These are phyloP conservation scores for Dromas ardeola DNA, from an alignment of 2,113 vertebrate species.

Conservation along the genomic window DNA sequence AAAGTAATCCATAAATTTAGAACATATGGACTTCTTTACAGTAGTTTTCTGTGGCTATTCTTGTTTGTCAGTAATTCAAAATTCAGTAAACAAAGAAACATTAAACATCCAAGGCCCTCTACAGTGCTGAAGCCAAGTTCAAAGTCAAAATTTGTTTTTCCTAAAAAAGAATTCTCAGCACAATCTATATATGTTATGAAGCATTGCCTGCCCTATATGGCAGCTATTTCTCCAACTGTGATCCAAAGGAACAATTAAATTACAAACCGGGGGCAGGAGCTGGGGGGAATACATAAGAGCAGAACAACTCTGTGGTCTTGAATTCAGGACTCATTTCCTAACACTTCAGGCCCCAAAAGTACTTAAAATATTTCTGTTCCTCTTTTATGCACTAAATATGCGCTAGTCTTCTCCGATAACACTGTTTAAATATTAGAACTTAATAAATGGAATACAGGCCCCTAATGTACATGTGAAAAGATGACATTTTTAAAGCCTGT, in stretches of 20 bases:
- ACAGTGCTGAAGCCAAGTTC: background rate
- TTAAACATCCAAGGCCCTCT: background rate
- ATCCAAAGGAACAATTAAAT: background rate
- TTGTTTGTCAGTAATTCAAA: background rate
- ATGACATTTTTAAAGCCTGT: background rate
- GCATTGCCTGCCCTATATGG: background rate
- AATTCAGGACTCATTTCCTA: background rate
- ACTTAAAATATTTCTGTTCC: background rate
- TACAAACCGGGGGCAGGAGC: background rate
- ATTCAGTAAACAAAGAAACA: background rate
- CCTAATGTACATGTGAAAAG: background rate
- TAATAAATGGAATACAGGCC: background rate
- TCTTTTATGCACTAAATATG: background rate
- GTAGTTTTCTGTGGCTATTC: background rate
- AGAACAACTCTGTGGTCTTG: background rate
- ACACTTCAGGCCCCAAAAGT: background rate
- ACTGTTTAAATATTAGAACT: background rate
- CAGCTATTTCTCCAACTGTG: background rate
- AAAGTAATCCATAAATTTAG: background rate
- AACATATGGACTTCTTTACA: background rate
- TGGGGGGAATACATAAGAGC: background rate
- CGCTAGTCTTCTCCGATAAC: background rate
- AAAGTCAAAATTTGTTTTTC: background rate
- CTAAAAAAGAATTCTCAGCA: background rate
- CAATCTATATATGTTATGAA: background rate